Percentiles rank a stretch among this genome's conserved stretches.
Evolutionary conservation across 2,888 invertebrate genomes (phyloP).

Genomic region (Scaptomyza polygonia): DNA sequence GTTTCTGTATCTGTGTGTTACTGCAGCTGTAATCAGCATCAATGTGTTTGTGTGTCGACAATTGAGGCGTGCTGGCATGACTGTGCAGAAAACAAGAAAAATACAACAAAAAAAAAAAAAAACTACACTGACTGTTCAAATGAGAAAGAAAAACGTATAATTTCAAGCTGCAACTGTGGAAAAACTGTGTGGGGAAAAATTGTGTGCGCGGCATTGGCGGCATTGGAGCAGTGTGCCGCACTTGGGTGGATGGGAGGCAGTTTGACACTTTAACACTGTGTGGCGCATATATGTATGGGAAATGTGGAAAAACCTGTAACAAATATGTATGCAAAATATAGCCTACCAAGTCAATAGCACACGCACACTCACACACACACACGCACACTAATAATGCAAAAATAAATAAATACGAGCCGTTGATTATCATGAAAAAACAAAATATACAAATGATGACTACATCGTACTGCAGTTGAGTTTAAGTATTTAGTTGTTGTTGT

Average conservation of each 20-base stretch:
- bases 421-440: constrained; percentile 48
- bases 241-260: constrained; percentile 43
- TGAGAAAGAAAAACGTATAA: constrained; percentile 17
- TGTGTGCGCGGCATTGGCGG: constrained; percentile 18
- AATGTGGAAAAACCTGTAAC: constrained; percentile 73
- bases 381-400: constrained; percentile 25
- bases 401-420: constrained; percentile 16
- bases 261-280: constrained; percentile 2
- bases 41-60: constrained; percentile 33
- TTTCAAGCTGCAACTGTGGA: constrained; percentile 36
- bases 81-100: constrained; percentile 49
- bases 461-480: constrained; percentile 36
- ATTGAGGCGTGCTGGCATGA: constrained; percentile 67
- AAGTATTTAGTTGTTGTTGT: constrained; percentile 34
- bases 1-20: constrained; percentile 11
- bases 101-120: constrained; percentile 20
- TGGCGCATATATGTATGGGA: constrained; percentile 44
- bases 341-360: constrained; percentile 57
- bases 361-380: constrained; percentile 15
- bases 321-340: too few relatives aligned
- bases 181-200: constrained; percentile 24
- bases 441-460: constrained; percentile 44
- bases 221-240: constrained; percentile 71
- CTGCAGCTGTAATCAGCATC: background rate
- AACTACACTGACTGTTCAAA: constrained; percentile 29